These are phyloP conservation scores for Labrus mixtus DNA, from an alignment of 2,113 vertebrate genomes.

Conservation along the genomic window DNA sequence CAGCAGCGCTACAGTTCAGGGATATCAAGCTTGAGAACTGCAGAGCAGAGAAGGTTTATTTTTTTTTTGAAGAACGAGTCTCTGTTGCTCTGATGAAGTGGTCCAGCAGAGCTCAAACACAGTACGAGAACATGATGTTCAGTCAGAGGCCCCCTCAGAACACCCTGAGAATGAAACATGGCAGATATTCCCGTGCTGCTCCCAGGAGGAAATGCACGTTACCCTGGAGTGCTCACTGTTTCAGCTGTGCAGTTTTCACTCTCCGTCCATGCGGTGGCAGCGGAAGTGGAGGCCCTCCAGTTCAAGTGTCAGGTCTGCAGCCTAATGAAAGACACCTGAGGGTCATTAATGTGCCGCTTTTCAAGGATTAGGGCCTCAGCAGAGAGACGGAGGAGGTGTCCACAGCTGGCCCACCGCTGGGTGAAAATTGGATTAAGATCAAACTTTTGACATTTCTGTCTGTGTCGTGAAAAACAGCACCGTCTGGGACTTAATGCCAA, in stretches of 20 bases:
- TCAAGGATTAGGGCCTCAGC: constrained; percentile 10
- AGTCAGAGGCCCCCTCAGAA: neutral
- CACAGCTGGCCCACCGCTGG: constrained; percentile 29
- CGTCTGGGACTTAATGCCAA: neutral
- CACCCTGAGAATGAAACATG: constrained; percentile 31
- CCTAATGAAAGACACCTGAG: constrained; percentile 71
- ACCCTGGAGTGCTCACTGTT: constrained; percentile 6
- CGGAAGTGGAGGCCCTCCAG: constrained; percentile 48
- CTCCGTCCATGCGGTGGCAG: constrained; percentile 14
- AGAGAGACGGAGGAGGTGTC: constrained; percentile 24
- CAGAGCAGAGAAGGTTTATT: neutral
- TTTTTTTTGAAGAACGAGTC: neutral
- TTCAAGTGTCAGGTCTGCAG: constrained; percentile 63
- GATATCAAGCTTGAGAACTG: neutral
- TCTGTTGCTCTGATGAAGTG: neutral
- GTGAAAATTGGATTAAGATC: constrained; percentile 29
- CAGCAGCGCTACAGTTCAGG: neutral
- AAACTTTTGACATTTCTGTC: constrained; percentile 27
- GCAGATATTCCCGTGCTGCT: constrained; percentile 30
- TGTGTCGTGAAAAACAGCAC: constrained; percentile 4
- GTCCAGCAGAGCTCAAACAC: neutral
- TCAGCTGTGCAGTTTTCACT: constrained; percentile 16
- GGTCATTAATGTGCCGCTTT: constrained; percentile 59
- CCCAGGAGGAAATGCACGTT: constrained; percentile 26
- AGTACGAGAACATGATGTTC: constrained; percentile 15